Conservation (phyloP, 2,797 vertebrate genomes). For the Acipenser transmontanus region DNA sequence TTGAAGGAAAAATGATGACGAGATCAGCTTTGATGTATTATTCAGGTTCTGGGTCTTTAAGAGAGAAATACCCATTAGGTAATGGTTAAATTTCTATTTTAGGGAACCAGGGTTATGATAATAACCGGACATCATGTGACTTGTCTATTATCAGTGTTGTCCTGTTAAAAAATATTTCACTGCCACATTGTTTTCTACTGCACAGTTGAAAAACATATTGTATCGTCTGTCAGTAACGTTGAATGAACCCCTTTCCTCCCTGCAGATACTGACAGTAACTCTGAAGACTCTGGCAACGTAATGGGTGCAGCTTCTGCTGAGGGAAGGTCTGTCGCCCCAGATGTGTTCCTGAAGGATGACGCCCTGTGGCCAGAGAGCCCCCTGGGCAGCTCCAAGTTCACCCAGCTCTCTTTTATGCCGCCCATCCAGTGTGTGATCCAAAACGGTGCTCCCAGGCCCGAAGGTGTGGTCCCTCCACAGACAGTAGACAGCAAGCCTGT, state of each 20-base stretch:
- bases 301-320: conserved; percentile 26
- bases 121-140: too few relatives aligned
- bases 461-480: conserved; percentile 47
- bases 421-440: conserved; percentile 70
- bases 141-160: too few relatives aligned
- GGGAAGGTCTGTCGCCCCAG: conserved; percentile 18
- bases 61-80: too few relatives aligned
- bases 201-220: too few relatives aligned
- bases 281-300: conserved; percentile 68
- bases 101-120: too few relatives aligned
- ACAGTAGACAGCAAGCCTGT: conserved; percentile 64
- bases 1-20: too few relatives aligned
- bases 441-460: conserved; percentile 58
- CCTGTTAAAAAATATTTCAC: too few relatives aligned
- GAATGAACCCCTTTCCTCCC: neutral
- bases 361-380: conserved; percentile 43
- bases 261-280: conserved; percentile 84
- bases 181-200: too few relatives aligned
- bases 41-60: too few relatives aligned
- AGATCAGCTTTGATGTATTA: too few relatives aligned
- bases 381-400: conserved; percentile 51
- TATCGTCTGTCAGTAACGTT: too few relatives aligned
- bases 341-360: conserved; percentile 22
- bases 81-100: too few relatives aligned
- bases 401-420: conserved; percentile 67